Evolutionary conservation across 2,113 vertebrate genomes (phyloP), one percentile per base, ranked within the genome.

Genomic region (Xenopus tropicalis): DNA sequence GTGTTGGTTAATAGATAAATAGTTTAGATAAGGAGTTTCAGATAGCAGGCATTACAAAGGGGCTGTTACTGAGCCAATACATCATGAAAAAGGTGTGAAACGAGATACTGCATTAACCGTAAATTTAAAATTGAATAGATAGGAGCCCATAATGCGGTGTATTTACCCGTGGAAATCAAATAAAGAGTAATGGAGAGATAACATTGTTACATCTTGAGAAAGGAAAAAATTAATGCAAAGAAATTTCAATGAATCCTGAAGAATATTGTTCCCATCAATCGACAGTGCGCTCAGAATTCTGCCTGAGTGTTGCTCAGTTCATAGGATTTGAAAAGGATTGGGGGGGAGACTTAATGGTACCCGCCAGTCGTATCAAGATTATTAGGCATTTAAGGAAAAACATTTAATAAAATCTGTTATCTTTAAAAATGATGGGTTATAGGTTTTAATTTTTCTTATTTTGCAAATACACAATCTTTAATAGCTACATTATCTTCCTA

Each of bases 141-240:
- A 67, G 42, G 66, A 66, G 17, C 54, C 61, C 54, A 61, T 23
- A 68, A 69, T 61, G 57, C 11, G 46, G 54, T 42, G 29, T 42
- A 61, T 68, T 74, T 74, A 69, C 51, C 65, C 23, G 57, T 74
- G 72, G 61, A 74, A 68, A 74, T 74, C 72, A 74, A 68, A 74
- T 74, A 51, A 68, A 54, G 64, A 22, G 21, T 74, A 68, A 68
- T 68, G 44, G 64, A 68, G 59, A 61, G 43, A 23, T 68, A 68
- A 74, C 65, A 61, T 61, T 74, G 72, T 74, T 54, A 68, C 22
- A 59, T 67, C 24, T 25, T 10, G 46, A 59, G 66, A 23, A 3
- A 52, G 57, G 44, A 42, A 59, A 68, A 68, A 67, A 67, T 74
- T 16, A 67, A 67, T 59, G 37, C 42, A 67, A 65, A 58, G 43